Percentiles rank a stretch among this genome's conserved stretches.
Evolutionary conservation across 2,888 invertebrate genomes (phyloP).

Genomic region (Phrixothrix hirtus): DNA sequence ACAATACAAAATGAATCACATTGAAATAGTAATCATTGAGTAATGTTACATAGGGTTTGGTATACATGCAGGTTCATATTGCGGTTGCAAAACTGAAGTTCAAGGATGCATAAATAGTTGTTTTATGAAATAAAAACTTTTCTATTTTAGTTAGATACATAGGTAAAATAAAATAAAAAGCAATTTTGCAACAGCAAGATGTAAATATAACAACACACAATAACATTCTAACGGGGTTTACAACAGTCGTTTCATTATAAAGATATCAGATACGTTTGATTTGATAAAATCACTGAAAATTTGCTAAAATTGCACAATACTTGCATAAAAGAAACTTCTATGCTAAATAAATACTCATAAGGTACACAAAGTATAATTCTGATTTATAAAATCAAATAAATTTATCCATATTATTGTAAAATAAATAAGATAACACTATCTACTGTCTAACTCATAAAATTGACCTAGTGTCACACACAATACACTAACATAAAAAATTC

Average conservation of each 20-base stretch:
- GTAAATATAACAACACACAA: conserved; percentile 33
- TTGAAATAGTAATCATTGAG: conserved; percentile 38
- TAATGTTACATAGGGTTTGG: conserved; percentile 43
- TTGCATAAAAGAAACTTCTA: conserved; percentile 28
- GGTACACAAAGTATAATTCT: conserved; percentile 29
- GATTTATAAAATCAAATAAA: conserved; percentile 27
- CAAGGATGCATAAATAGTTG: too few species aligned
- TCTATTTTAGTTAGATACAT: too few species aligned
- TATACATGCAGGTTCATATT: conserved; percentile 38
- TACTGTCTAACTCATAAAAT: conserved; percentile 35
- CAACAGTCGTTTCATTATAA: conserved; percentile 46
- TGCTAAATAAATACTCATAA: conserved; percentile 19
- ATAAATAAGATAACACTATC: conserved; percentile 37
- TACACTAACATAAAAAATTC: conserved; percentile 48
- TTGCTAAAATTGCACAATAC: conserved; percentile 41
- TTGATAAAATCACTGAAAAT: conserved; percentile 35
- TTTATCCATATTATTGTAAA: conserved; percentile 26
- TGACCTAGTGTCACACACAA: conserved; percentile 45
- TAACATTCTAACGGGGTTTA: conserved; percentile 46
- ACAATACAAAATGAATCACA: conserved; percentile 46
- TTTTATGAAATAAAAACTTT: too few species aligned
- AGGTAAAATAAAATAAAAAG: too few species aligned
- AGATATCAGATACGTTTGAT: conserved; percentile 38
- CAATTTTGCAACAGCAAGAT: conserved; percentile 16
- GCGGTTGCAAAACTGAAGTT: conserved; percentile 36